These are phyloP conservation scores for Sinocyclocheilus grahami DNA, from an alignment of 2,113 vertebrate genomes.

Conservation along the genomic window DNA sequence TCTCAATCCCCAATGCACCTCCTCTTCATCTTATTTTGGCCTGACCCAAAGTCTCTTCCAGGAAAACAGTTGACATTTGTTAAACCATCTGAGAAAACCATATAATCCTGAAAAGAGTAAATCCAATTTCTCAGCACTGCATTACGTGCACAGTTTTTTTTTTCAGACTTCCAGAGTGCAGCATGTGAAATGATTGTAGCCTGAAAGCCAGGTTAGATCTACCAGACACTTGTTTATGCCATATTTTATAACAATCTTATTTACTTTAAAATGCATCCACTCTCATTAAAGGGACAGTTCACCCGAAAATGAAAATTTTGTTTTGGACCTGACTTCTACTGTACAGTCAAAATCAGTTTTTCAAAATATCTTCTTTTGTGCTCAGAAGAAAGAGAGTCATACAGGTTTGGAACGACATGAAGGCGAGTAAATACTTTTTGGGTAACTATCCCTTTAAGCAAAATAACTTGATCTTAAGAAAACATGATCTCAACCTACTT, in stretches of 20 bases:
- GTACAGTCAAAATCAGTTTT: not conserved
- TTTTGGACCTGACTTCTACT: not conserved
- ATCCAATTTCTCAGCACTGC: constrained; percentile 23
- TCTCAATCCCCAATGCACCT: not conserved
- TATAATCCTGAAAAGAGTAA: constrained; percentile 46
- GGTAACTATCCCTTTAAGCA: not conserved
- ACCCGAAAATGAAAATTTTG: not conserved
- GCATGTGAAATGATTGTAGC: constrained; percentile 7
- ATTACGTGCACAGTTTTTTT: constrained; percentile 20
- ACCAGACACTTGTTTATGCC: not conserved
- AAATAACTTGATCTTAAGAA: not conserved
- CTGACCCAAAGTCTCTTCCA: constrained; percentile 36
- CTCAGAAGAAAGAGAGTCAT: not conserved
- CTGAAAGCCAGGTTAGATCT: not conserved
- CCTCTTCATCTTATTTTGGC: constrained; percentile 26
- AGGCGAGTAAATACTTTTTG: not conserved
- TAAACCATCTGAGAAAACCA: constrained; percentile 38
- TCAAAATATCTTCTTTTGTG: not conserved
- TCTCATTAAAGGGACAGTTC: not conserved
- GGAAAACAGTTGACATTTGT: constrained; percentile 38
- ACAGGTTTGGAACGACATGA: not conserved
- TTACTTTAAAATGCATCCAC: not conserved
- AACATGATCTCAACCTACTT: constrained; percentile 78
- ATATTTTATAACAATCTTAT: not conserved
- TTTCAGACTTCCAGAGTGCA: not conserved